phyloP scores from a whole-genome alignment of 2,888 invertebrate species.

The Liodrosophila aerea region DNA sequence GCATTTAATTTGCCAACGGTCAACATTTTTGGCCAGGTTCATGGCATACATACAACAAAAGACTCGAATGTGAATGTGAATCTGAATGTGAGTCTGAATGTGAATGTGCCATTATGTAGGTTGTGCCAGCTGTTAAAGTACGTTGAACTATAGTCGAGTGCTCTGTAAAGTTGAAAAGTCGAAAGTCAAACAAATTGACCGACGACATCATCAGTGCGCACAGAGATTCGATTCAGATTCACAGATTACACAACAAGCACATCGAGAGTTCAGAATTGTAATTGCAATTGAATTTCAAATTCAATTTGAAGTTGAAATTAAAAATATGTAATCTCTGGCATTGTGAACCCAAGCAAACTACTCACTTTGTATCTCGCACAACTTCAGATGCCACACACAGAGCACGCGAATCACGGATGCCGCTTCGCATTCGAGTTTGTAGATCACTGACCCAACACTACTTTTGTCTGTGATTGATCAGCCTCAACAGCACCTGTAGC shows the following conservation, averaged over 20 bases:
- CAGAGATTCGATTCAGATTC: too few species aligned
- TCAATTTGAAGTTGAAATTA: conserved; percentile 7
- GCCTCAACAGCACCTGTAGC: too few species aligned
- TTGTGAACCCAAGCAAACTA: not conserved
- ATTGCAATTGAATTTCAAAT: conserved; percentile 5
- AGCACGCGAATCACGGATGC: too few species aligned
- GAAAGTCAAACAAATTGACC: conserved; percentile 17
- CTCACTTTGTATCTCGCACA: too few species aligned
- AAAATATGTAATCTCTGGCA: conserved; percentile 26
- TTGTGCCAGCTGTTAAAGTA: conserved; percentile 23
- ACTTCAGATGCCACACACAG: too few species aligned
- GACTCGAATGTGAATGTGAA: not conserved
- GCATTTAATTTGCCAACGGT: conserved; percentile 16
- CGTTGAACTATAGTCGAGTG: conserved; percentile 29
- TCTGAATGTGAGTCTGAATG: not conserved
- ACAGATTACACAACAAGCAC: not conserved
- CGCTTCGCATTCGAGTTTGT: too few species aligned
- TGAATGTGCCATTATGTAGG: conserved; percentile 4
- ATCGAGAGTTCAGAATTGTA: conserved; percentile 12
- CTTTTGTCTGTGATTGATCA: too few species aligned
- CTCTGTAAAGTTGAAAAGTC: conserved; percentile 25
- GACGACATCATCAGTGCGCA: not conserved
- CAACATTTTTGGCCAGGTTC: conserved; percentile 22
- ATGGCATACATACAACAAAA: conserved; percentile 5
- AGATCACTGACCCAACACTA: too few species aligned